Conservation (phyloP, 2,113 vertebrate species). For the Typhlomys cinereus region DNA sequence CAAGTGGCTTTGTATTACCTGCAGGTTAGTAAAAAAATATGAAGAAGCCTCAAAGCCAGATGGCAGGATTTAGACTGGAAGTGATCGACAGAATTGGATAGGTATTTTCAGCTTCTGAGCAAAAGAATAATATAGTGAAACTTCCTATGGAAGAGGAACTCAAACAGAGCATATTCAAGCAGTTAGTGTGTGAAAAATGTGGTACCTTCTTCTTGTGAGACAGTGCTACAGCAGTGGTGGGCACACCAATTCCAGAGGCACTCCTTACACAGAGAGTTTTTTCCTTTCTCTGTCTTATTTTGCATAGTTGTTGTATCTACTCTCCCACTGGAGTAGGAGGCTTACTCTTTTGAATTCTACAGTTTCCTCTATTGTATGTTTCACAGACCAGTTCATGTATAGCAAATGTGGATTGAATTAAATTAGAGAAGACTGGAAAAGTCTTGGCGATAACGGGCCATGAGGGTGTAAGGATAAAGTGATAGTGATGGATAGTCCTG, state of each 20-base stretch:
- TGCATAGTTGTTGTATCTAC: not conserved
- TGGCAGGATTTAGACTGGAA: not conserved
- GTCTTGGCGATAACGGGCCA: not conserved
- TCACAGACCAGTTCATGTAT: not conserved
- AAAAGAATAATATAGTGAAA: not conserved
- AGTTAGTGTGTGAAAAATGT: not conserved
- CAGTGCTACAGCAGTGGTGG: not conserved
- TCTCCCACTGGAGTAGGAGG: not conserved
- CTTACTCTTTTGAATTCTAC: not conserved
- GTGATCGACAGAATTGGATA: not conserved
- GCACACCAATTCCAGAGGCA: not conserved
- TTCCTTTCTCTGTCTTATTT: not conserved
- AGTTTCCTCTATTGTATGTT: constrained; percentile 3
- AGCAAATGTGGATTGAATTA: not conserved
- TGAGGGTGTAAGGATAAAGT: constrained; percentile 18
- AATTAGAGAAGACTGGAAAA: constrained; percentile 36
- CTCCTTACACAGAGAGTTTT: not conserved
- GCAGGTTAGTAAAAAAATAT: not conserved
- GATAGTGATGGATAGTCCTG: constrained; percentile 21
- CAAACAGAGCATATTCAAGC: not conserved
- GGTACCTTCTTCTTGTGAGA: not conserved
- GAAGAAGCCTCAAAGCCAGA: not conserved
- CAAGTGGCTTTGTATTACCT: not conserved
- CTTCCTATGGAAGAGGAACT: not conserved
- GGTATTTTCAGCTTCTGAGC: not conserved